Evolutionary conservation across 2,888 invertebrate species (phyloP).

Genomic region (Uloborus plumipes): DNA sequence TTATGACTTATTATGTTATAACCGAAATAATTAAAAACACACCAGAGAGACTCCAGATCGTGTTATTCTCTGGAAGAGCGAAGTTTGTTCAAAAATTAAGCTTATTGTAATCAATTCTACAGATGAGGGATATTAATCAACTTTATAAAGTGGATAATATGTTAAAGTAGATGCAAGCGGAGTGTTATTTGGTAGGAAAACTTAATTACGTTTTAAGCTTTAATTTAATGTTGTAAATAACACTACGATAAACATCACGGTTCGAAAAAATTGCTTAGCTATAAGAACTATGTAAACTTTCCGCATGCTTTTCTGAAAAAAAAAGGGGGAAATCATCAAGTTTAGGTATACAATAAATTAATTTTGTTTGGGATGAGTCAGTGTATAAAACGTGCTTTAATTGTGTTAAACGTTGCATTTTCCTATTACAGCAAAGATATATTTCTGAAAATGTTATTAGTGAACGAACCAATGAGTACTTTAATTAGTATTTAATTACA

Average conservation of each 20-base stretch:
- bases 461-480: too few relatives aligned
- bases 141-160: conserved; percentile 34
- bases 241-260: conserved; percentile 15
- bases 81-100: conserved; percentile 52
- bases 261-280: too few relatives aligned
- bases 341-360: conserved; percentile 1
- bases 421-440: too few relatives aligned
- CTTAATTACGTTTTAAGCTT: conserved; percentile 29
- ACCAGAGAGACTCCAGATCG: conserved; percentile 30
- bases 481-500: too few relatives aligned
- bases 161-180: background rate
- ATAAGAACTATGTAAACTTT: conserved; percentile 5
- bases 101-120: conserved; percentile 46
- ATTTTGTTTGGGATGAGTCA: conserved; percentile 6
- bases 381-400: conserved; percentile 5
- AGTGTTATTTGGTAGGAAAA: conserved; percentile 6
- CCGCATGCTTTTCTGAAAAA: conserved; percentile 1
- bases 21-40: conserved; percentile 40
- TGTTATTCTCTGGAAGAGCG: conserved; percentile 32
- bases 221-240: conserved; percentile 27
- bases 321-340: background rate
- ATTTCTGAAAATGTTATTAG: too few relatives aligned
- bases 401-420: background rate
- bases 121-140: conserved; percentile 33
- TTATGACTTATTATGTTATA: conserved; percentile 40